Evolutionary conservation across 2,797 vertebrate species (phyloP).

Genomic region (Paguma larvata): DNA sequence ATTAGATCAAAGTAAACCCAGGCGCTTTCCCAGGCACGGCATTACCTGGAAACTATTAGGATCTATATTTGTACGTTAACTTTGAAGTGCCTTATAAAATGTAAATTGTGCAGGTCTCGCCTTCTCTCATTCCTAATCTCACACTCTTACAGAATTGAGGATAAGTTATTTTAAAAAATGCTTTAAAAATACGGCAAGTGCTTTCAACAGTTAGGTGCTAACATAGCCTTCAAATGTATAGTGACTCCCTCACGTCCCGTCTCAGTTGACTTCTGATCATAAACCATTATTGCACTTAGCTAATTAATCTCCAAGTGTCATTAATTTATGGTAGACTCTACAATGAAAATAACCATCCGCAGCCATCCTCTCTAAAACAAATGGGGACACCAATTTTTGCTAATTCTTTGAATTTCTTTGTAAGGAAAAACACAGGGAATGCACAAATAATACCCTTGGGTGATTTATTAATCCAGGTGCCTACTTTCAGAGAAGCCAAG

Average conservation of each 20-base stretch:
- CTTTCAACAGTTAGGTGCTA: not conserved
- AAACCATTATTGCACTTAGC: not conserved
- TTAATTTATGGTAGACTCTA: slow-evolving; percentile 11
- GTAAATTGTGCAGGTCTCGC: fast-evolving
- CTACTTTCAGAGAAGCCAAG: slow-evolving; percentile 39
- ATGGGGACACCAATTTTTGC: slow-evolving; percentile 62
- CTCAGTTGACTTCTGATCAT: not conserved
- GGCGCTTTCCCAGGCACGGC: not conserved
- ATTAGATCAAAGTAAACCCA: not conserved
- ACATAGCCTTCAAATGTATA: not conserved
- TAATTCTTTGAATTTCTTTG: slow-evolving; percentile 71
- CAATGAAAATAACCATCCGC: not conserved
- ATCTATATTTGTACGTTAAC: not conserved
- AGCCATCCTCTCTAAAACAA: slow-evolving; percentile 48
- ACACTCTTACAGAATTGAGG: not conserved
- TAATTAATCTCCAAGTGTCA: not conserved
- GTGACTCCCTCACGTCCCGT: not conserved
- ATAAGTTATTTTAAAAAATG: not conserved
- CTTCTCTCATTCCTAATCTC: not conserved
- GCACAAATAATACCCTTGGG: not conserved
- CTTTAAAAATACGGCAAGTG: not conserved
- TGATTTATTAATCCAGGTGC: slow-evolving; percentile 74
- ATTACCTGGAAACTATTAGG: not conserved
- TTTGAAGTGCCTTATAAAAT: not conserved
- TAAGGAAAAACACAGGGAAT: slow-evolving; percentile 67